Evolutionary conservation across 2,888 invertebrate genomes (phyloP).

Genomic region (Dugesia japonica): DNA sequence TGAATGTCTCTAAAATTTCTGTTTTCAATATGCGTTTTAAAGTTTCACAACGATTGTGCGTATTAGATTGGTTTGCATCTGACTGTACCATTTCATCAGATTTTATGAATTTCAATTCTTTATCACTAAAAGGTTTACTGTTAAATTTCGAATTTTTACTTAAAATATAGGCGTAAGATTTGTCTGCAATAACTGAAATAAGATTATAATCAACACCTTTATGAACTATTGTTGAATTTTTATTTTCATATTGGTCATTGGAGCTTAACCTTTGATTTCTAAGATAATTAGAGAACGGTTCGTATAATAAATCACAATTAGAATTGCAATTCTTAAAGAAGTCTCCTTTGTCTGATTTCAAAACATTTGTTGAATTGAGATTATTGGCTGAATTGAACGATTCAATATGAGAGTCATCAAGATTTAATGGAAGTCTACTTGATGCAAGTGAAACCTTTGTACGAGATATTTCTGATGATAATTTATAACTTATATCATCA

Average conservation of each 20-base stretch:
- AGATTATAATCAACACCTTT: neutral
- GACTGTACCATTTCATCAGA: neutral
- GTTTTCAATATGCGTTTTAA: neutral
- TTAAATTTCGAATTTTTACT: neutral
- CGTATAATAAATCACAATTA: neutral
- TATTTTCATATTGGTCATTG: neutral
- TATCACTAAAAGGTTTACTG: neutral
- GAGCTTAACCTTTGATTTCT: neutral
- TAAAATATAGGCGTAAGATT: neutral
- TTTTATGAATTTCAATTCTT: neutral
- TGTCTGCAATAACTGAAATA: neutral
- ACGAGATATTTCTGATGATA: no score
- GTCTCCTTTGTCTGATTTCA: neutral
- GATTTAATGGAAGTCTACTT: neutral
- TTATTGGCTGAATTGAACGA: neutral
- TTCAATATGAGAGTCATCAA: neutral
- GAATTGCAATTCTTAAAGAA: neutral
- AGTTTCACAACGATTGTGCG: neutral
- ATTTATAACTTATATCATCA: no score
- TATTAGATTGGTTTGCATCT: neutral
- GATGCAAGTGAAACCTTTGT: neutral
- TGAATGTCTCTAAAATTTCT: neutral
- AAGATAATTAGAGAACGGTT: slow-evolving; percentile 14
- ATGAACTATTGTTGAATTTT: neutral
- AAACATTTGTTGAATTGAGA: neutral